Base-by-base conservation (phyloP, 2,113 vertebrate species). In the Calcarius ornatus region DNA sequence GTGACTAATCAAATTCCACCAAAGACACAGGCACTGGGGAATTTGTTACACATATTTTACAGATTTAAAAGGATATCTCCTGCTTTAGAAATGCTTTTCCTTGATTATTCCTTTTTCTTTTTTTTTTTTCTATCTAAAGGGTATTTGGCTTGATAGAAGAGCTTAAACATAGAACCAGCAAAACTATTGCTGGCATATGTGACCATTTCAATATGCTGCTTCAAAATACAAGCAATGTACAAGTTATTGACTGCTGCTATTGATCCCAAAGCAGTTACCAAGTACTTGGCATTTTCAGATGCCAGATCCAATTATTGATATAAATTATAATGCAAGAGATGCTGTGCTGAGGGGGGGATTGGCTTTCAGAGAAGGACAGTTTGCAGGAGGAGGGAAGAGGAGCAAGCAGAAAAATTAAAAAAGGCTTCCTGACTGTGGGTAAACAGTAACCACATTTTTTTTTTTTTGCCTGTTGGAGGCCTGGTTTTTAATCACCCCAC, bases 401-500 rank as follows among this genome's bases (percentile, higher is more conserved):
- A 96, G 66, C 69, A 94, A 88, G 76, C 2, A 96, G 96, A 96
- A 96, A 94, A 95, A 94, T 97, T 97, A 96, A 94, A 97, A 98
- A 97, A 97, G 97, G 96, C 96, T 98, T 98, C 97, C 97, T 98
- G 97, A 97, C 97, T 98, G 98, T 98, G 98, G 97, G 97, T 98
- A 98, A 98, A 98, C 98, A 98, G 98, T 98, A 98, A 98, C 97
- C 98, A 97, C 98, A 87, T 97, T 98, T 97, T 97, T 95, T 92
- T 97, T 94, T 94, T 97, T 95, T 96, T 95, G 98, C 97, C 98
- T 97, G 98, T 98, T 98, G 98, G 98, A 98, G 97, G 98, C 96
- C 98, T 98, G 97, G 98, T 98, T 98, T 98, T 98, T 98, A 98
- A 98, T 98, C 98, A 98, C 98, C 98, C 97, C 98, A 98, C 97